Evolutionary conservation across 1,140 invertebrate genomes (phyloP).

Genomic region (Halictus rubicundus): DNA sequence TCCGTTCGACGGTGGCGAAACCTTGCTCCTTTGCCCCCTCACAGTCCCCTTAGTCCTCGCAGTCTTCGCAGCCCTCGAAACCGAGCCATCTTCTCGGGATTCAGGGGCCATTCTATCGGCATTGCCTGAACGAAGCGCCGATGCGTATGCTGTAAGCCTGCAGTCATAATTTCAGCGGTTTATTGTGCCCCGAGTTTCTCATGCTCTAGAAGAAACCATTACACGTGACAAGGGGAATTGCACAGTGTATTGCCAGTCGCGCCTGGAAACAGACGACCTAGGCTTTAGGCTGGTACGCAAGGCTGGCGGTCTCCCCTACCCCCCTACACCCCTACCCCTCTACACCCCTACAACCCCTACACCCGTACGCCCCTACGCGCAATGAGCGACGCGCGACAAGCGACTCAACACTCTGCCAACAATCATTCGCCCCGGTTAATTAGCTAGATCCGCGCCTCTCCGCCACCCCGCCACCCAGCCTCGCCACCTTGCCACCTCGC

Average conservation of each 20-base stretch:
- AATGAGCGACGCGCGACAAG: too few relatives aligned
- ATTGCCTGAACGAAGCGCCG: conserved; percentile 40
- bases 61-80: too few relatives aligned
- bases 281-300: conserved; percentile 48
- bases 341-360: too few relatives aligned
- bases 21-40: not conserved
- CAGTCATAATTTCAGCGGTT: conserved; percentile 74
- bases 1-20: conserved; percentile 15
- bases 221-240: conserved; percentile 73
- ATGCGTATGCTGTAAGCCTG: conserved; percentile 52
- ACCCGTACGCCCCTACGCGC: too few relatives aligned
- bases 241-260: conserved; percentile 73
- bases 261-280: conserved; percentile 70
- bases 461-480: too few relatives aligned
- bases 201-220: conserved; percentile 73
- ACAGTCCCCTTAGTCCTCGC: not conserved
- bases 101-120: conserved; percentile 49
- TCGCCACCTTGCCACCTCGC: too few relatives aligned
- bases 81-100: conserved; percentile 7
- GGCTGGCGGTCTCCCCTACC: conserved; percentile 43
- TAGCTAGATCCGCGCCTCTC: conserved; percentile 59
- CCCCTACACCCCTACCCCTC: conserved; percentile 9
- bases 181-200: conserved; percentile 73
- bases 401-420: conserved; percentile 62
- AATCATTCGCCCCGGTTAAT: conserved; percentile 70